Evolutionary conservation across 2,113 vertebrate species (phyloP), one percentile per base, ranked within the genome.

Genomic region (Atherinomorus stipes): DNA sequence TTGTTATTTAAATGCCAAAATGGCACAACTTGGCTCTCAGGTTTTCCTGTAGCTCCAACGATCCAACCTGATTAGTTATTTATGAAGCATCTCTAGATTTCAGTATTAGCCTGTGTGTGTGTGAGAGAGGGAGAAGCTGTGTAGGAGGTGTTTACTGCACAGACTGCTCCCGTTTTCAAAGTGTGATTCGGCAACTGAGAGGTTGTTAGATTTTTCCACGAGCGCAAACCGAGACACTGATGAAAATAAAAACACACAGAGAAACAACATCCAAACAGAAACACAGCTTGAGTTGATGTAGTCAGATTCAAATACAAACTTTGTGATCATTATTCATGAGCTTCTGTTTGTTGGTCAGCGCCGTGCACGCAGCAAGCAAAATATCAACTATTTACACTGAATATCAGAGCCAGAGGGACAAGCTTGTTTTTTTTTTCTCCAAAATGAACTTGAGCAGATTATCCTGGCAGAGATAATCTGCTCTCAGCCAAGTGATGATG

Each of bases 61-160:
- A 80, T 66, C 59, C 56, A 74, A 64, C 71, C 70, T 52, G 52
- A 64, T 76, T 31, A 7, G 22, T 64, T 85, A 74, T 85, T 82
- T 71, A 74, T 76, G 64, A 83, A 58, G 67, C 31, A 0, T 69
- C 57, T 83, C 65, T 80, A 49, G 64, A 61, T 38, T 18, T 69
- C 44, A 62, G 68, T 64, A 53, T 70, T 45, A 51, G 0, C 15
- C 0, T 28, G 71, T 10, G 54, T 74, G 45, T 50, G 45, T 21
- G 44, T 11, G 26, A 47, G 61, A 72, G 71, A 58, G 26, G 51
- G 61, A 72, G 71, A 58, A 70, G 70, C 71, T 74, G 84, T 62
- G 85, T 74, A 74, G 74, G 88, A 72, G 79, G 65, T 78, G 77
- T 80, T 83, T 63, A 72, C 77, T 64, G 85, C 80, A 69, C 87